These are phyloP conservation scores for Bellardia pandia DNA, from an alignment of 2,888 invertebrate genomes.

Conservation along the genomic window DNA sequence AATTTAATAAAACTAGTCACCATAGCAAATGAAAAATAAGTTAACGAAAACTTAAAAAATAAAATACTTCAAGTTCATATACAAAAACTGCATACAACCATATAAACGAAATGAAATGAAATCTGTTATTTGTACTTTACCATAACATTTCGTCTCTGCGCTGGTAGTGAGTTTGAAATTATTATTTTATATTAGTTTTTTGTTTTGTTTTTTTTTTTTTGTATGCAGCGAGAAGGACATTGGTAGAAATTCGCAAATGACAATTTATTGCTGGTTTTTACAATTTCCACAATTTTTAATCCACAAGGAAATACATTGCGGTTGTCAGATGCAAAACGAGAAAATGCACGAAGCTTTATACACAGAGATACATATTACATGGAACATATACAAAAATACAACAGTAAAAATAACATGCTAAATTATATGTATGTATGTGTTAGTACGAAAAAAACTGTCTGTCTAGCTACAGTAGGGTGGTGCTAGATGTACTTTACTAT, in stretches of 20 bases:
- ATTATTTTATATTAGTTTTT: neutral
- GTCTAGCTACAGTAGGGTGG: neutral
- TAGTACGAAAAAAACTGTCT: neutral
- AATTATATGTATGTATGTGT: neutral
- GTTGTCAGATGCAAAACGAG: conserved; percentile 64
- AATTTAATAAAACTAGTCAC: conserved; percentile 14
- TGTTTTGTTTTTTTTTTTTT: neutral
- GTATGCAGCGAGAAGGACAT: conserved; percentile 26
- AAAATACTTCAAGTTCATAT: neutral
- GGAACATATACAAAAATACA: conserved; percentile 8
- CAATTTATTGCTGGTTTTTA: conserved; percentile 71
- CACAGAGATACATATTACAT: neutral
- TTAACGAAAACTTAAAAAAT: neutral
- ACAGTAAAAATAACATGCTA: conserved; percentile 4
- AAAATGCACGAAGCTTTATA: conserved; percentile 35
- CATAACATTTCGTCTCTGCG: neutral
- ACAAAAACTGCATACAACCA: conserved; percentile 18
- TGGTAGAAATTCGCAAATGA: conserved; percentile 64
- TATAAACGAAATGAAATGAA: conserved; percentile 47
- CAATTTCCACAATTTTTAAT: conserved; percentile 65
- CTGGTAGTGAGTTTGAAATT: conserved; percentile 11
- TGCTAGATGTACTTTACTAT: no score
- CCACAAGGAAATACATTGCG: conserved; percentile 68
- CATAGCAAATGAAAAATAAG: neutral
- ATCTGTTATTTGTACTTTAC: conserved; percentile 27